phyloP scores from a whole-genome alignment of 2,888 invertebrate genomes.

The Caenorhabditis auriculariae region DNA sequence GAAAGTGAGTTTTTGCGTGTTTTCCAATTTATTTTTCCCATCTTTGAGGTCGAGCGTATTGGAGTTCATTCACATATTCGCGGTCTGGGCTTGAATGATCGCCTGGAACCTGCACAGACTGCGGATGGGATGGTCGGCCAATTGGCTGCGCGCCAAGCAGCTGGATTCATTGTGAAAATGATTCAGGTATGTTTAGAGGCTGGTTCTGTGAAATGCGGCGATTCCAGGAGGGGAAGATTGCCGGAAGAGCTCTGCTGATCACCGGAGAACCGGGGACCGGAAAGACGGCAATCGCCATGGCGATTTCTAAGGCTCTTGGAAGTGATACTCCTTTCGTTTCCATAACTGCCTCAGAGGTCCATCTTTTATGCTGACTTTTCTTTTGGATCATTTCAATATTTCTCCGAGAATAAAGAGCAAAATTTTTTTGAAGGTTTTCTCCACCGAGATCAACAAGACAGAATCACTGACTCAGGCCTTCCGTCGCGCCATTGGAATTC shows the following conservation, averaged over 20 bases:
- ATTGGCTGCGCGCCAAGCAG: constrained; percentile 85
- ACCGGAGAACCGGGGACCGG: constrained; percentile 97
- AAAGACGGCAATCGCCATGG: constrained; percentile 98
- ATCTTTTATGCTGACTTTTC: not conserved
- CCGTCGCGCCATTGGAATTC: constrained; percentile 87
- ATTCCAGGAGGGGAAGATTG: constrained; percentile 84
- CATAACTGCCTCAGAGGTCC: constrained; percentile 95
- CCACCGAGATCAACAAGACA: constrained; percentile 97
- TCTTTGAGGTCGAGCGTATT: constrained; percentile 51
- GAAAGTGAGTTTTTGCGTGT: constrained; percentile 21
- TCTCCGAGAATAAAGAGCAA: not conserved
- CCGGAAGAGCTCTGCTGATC: constrained; percentile 87
- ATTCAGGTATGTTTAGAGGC: constrained; percentile 71
- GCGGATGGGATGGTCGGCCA: constrained; percentile 65
- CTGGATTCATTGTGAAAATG: constrained; percentile 94
- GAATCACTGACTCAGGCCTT: constrained; percentile 95
- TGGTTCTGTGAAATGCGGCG: not conserved
- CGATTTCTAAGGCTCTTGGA: constrained; percentile 55
- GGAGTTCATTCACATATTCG: constrained; percentile 97
- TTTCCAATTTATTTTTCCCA: not conserved
- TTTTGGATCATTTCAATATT: too few species aligned
- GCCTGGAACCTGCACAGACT: constrained; percentile 85
- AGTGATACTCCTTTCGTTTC: constrained; percentile 93
- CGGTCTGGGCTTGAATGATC: constrained; percentile 82
- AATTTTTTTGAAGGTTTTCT: constrained; percentile 70